Conservation (phyloP, 2,888 invertebrate species). For the Lordiphosa fenestrarum region DNA sequence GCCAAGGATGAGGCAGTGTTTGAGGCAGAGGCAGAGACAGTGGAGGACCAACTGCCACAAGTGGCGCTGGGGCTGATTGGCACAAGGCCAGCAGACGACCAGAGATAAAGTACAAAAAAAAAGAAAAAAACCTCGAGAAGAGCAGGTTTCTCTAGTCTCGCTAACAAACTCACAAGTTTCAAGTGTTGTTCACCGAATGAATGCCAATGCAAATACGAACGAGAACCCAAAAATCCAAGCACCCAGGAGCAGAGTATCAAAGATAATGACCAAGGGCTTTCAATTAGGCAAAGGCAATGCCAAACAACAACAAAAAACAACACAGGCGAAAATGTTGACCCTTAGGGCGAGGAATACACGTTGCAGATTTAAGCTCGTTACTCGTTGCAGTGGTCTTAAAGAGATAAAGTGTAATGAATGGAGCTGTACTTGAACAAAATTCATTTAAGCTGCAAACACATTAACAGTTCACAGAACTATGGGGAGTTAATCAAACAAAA, state of each 20-base stretch:
- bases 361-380: no score
- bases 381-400: no score
- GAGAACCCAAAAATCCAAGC: conserved; percentile 14
- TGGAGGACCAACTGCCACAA: conserved; percentile 55
- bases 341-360: not conserved
- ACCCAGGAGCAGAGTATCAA: conserved; percentile 18
- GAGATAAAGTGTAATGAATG: no score
- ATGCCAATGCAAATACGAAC: conserved; percentile 33
- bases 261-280: conserved; percentile 72
- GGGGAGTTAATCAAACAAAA: no score
- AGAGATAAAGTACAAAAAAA: conserved; percentile 9
- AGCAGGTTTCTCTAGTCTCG: conserved; percentile 15
- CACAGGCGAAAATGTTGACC: conserved; percentile 7
- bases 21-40: not conserved
- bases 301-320: not conserved
- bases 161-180: conserved; percentile 60
- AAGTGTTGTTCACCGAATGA: conserved; percentile 46
- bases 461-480: no score
- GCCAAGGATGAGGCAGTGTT: conserved; percentile 20
- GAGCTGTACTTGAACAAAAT: no score
- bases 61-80: conserved; percentile 67
- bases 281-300: conserved; percentile 45
- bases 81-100: conserved; percentile 58
- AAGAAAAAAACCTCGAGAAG: conserved; percentile 1
- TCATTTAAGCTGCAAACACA: no score